Evolutionary conservation across 2,888 invertebrate genomes (phyloP), one percentile per base, ranked within the genome.

Genomic region (Acrobasis suavella): DNA sequence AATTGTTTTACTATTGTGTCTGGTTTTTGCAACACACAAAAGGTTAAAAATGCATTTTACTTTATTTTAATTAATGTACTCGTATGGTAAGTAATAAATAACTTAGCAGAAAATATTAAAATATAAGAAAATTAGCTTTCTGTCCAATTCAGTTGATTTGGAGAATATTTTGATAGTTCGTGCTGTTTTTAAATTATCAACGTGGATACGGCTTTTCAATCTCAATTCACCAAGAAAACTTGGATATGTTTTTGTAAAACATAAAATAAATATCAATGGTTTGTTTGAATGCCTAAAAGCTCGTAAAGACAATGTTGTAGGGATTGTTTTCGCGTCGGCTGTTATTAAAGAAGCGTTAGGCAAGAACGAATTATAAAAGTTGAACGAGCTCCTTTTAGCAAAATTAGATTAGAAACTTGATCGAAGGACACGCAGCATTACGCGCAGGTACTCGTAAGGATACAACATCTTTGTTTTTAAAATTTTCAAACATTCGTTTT

Each of bases 301-400:
- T 63, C 60, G 63, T 64, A 69, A 71, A 69, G 66, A 71, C 66
- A 68, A 70, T 55, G 50, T 39, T 50, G 7, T 54, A 49, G 55
- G 70, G 67, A 64, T 62, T 64, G 67, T 73, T 72, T 69, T 67
- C 71, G 64, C 68, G 64, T 67, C 66, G 69, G 65, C 66, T 67
- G 65, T 62, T 70, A 71, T 74, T 69, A 72, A 71, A 74, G 70
- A 67, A 76, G 66, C 69, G 67, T 77, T 73, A 68, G 62, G 62
- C 67, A 70, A 69, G 74, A 76, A 80, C 69, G 69, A 77, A 76
- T 80, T 72, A 76, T 65, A 67, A 73, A 66, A 72, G 69, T 67
- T 68, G 62, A 66, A 69, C 63, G 63, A 66, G 64, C 60, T 58
- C 58, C 58, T 62, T 64, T 62, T 55, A 51, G 52, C 54, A 61